Percentiles rank a stretch among this genome's conserved stretches.
Evolutionary conservation across 2,113 vertebrate genomes (phyloP).

Genomic region (Cryptotis parvus): DNA sequence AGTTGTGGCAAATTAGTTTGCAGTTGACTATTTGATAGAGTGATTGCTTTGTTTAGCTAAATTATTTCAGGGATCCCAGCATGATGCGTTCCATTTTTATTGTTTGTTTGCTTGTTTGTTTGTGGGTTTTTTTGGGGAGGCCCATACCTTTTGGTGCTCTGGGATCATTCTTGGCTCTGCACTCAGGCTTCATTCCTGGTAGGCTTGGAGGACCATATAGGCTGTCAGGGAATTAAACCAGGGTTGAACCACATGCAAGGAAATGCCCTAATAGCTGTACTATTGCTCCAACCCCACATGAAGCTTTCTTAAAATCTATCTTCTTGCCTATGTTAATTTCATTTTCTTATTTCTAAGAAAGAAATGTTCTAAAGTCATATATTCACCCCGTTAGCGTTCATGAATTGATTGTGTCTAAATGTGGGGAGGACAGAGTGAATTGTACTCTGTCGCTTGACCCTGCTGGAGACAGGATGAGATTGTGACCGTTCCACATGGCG

Average conservation of each 20-base stretch:
- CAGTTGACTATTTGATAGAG: neutral
- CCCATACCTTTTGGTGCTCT: too few relatives aligned
- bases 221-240: too few relatives aligned
- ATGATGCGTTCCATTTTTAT: neutral
- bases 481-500: neutral
- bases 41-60: slow-evolving; percentile 19
- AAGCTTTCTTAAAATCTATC: neutral
- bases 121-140: too few relatives aligned
- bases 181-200: too few relatives aligned
- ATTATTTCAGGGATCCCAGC: neutral
- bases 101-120: too few relatives aligned
- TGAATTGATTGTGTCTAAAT: slow-evolving; percentile 19
- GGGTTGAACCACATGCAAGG: too few relatives aligned
- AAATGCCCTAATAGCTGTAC: too few relatives aligned
- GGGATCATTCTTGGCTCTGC: too few relatives aligned
- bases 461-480: neutral
- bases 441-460: neutral
- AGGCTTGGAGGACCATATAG: too few relatives aligned
- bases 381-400: slow-evolving; percentile 41
- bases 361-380: neutral
- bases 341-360: neutral
- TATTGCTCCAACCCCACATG: too few relatives aligned
- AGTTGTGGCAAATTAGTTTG: slow-evolving; percentile 10
- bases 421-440: neutral
- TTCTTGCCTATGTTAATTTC: neutral